These are phyloP conservation scores for Schlechtendalia chinensis DNA, from an alignment of 1,140 invertebrate genomes.

Conservation along the genomic window DNA sequence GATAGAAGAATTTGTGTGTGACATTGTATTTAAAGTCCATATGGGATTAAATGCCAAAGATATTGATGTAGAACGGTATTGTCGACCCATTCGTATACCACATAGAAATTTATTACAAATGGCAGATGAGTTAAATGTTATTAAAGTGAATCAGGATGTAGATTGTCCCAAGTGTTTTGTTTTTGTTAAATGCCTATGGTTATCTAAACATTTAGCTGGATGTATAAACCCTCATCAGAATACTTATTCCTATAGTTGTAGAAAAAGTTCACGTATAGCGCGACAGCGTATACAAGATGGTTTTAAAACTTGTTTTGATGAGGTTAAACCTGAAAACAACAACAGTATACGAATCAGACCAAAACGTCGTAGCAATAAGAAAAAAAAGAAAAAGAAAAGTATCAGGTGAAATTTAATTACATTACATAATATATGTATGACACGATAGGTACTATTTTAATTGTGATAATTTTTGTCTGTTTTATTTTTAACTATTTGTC, in stretches of 20 bases:
- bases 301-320: constrained; percentile 20
- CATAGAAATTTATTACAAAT: not conserved
- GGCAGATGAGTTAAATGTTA: constrained; percentile 25
- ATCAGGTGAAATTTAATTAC: not conserved
- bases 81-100: too few relatives aligned
- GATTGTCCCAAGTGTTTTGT: constrained; percentile 24
- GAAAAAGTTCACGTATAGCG: constrained; percentile 43
- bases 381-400: not conserved
- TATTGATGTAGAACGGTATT: not conserved
- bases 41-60: not conserved
- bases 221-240: constrained; percentile 29
- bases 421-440: too few relatives aligned
- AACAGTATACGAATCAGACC: not conserved
- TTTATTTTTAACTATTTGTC: not conserved
- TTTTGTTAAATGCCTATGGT: not conserved
- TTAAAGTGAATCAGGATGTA: constrained; percentile 25
- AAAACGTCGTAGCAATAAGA: not conserved
- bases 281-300: constrained; percentile 43
- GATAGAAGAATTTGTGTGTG: constrained; percentile 15
- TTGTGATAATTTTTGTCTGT: not conserved
- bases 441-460: not conserved
- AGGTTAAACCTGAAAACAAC: constrained; percentile 20
- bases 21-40: constrained; percentile 18
- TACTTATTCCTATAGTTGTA: constrained; percentile 26
- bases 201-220: constrained; percentile 30